Evolutionary conservation across 1,140 invertebrate species (phyloP), one percentile per base, ranked within the genome.

Genomic region (Drosophila setifemur): DNA sequence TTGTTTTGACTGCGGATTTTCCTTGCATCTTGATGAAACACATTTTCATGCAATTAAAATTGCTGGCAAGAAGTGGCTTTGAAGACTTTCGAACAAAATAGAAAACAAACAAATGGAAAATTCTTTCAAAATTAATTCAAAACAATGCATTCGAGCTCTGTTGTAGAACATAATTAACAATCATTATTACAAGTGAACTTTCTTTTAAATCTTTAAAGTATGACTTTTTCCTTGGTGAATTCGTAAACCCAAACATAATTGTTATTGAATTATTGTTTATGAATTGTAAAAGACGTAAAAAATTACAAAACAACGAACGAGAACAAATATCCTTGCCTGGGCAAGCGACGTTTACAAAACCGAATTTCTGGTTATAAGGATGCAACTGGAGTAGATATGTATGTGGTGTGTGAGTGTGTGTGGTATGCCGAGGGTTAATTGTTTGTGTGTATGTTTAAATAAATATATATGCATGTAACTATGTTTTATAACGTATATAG

Each of bases 381-480:
- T 53, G 39, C 35, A 52, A 43, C 63, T 42, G 39, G 29, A 45
- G 39, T 72, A 29, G 53, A 50, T 64, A 45, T 37, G 23, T 64
- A 29, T 53, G 28, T 61, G n/a, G 55, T 61, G 45, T 40, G 12
- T 45, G 7, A 39, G 9, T 55, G 16, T 55, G 12, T 57, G 31
- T 64, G 44, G 53, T 72, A 58, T 58, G 61, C 44, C 37, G 21
- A 39, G 60, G 57, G 50, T 83, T 79, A 70, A 55, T 64, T 73
- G 48, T 58, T 64, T 73, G 48, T 58, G 50, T 57, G 53, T 73
- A 52, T 69, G 42, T 67, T 28, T 54, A 48, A 54, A 52, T 57
- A 77, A 53, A 52, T 77, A 72, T 73, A 28, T 73, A 53, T 61
- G 37, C 50, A 54, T 25, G 47, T 67, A 67, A 48, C 33, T 61